Percentiles rank a stretch among this genome's conserved stretches.
Conservation (phyloP, 2,797 vertebrate species). For the Rachycentron canadum region DNA sequence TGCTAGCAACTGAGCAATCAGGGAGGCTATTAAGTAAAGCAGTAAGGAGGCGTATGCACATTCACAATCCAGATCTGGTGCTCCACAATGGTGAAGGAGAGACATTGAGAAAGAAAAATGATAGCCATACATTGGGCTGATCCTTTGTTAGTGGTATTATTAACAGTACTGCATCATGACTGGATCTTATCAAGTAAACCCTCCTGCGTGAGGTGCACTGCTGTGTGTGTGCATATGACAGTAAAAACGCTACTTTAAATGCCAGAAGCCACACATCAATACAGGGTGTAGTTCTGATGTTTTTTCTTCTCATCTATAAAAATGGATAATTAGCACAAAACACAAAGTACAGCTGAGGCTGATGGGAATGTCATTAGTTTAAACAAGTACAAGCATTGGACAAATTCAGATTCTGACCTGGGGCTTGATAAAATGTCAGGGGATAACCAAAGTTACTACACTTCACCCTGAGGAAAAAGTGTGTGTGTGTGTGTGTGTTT, state of each 20-base stretch:
- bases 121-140: slow-evolving; percentile 49
- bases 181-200: slow-evolving; percentile 32
- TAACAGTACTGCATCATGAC: slow-evolving; percentile 48
- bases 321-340: not conserved
- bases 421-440: not conserved
- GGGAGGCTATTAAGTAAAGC: slow-evolving; percentile 72
- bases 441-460: not conserved
- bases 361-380: not conserved
- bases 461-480: not conserved
- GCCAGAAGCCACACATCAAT: slow-evolving; percentile 18
- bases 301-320: not conserved
- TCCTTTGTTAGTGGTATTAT: slow-evolving; percentile 52
- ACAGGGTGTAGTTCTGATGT: not conserved
- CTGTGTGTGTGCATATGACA: slow-evolving; percentile 7
- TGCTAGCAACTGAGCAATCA: slow-evolving; percentile 70
- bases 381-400: too few relatives aligned
- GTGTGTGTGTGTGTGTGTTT: not conserved
- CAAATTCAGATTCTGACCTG: not conserved
- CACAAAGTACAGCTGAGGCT: not conserved
- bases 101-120: slow-evolving; percentile 48
- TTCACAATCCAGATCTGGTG: slow-evolving; percentile 49
- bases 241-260: slow-evolving; percentile 22
- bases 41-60: slow-evolving; percentile 65
- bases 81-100: slow-evolving; percentile 33
- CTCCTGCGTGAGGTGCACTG: slow-evolving; percentile 25